Base-by-base conservation (phyloP, 2,113 vertebrate species). In the Aythya baeri region DNA sequence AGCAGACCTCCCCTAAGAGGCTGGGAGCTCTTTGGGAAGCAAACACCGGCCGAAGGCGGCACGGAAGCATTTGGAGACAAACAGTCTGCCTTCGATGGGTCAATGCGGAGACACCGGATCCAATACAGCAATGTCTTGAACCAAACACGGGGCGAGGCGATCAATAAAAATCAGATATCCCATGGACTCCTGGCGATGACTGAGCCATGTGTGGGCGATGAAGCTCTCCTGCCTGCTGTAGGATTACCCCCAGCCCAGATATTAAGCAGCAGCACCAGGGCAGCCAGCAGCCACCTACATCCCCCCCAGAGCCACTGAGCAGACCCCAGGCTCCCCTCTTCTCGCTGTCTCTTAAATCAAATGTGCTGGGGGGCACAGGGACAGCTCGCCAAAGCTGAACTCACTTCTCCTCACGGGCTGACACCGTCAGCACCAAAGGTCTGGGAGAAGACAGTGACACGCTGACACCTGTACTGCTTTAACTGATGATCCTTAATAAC, bases 1-100 rank as follows among this genome's bases (percentile, higher is more conserved):
- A 88, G 49, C 15, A 72, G 23, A 84, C 41, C 41, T 43, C 8
- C 15, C 10, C 11, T 36, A 72, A 50, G 46, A 95, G 43, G 50
- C 10, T 52, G 77, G 46, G 50, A 84, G 34, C 27, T 86, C 38
- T 68, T 31, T 78, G 41, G 83, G 83, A 84, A 74, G 18, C 29
- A 86, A 96, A 34, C 29, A 22, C 17, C 5, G 3, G 44, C 25
- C 65, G 90, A 81, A 62, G 20, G 7, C 16, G 32, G 46, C 72
- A 92, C 70, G 85, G 84, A 93, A 83, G 59, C 77, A 68, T 31
- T 41, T 50, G 44, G 80, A 96, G 92, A 96, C 83, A 81, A 94
- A 62, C 75, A 62, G 90, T 54, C 91, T 96, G 65, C 52, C 81
- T 78, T 68, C 54, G 79, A 79, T 36, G 1, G 61, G 85, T 88